Evolutionary conservation across 2,797 vertebrate genomes (phyloP).

Genomic region (Melanotaenia boesemani): DNA sequence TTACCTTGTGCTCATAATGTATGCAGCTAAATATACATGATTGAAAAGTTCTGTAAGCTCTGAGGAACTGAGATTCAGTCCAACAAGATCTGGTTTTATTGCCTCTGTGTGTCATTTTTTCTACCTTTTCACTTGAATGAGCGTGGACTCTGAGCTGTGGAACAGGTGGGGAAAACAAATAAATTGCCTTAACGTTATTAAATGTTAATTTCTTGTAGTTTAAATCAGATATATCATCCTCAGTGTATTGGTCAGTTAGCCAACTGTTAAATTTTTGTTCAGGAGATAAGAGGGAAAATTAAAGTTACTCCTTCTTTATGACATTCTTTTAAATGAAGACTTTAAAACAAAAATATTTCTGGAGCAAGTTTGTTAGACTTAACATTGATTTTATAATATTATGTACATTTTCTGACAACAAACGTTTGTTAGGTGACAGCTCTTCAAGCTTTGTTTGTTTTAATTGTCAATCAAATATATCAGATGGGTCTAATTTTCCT

Average conservation of each 20-base stretch:
- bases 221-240: background rate
- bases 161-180: background rate
- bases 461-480: background rate
- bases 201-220: background rate
- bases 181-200: background rate
- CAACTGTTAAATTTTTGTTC: background rate
- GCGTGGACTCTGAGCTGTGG: background rate
- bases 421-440: background rate
- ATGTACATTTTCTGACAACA: background rate
- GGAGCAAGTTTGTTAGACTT: background rate
- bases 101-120: background rate
- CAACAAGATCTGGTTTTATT: background rate
- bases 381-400: background rate
- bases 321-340: background rate
- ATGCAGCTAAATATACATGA: background rate
- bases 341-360: background rate
- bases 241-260: background rate
- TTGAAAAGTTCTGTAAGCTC: background rate
- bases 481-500: background rate
- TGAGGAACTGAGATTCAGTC: background rate
- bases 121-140: background rate
- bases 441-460: background rate
- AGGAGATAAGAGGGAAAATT: rapidly evolving
- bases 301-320: background rate
- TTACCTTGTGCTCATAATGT: background rate